phyloP scores from a whole-genome alignment of 2,113 vertebrate species.

The Tamias sibiricus region DNA sequence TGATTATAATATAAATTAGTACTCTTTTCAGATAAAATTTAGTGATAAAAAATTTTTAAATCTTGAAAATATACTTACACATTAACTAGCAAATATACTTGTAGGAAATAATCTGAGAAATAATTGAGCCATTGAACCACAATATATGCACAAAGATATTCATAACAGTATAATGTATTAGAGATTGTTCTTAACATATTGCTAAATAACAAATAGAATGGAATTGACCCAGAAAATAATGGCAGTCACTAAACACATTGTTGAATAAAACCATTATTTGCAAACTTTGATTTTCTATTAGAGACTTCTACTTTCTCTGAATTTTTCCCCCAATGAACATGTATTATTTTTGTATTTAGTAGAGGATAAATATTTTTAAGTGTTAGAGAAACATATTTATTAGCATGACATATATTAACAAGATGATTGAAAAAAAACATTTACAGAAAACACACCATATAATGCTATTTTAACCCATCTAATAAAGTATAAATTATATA shows the following conservation, averaged over 20 bases:
- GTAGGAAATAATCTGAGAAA: conserved; percentile 5
- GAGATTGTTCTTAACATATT: neutral
- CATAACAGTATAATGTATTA: neutral
- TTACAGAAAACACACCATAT: neutral
- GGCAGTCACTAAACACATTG: neutral
- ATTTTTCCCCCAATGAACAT: neutral
- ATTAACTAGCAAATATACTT: conserved; percentile 20
- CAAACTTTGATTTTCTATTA: conserved; percentile 28
- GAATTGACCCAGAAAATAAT: neutral
- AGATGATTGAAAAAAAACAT: neutral
- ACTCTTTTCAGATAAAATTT: neutral
- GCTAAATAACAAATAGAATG: conserved; percentile 33
- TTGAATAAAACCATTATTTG: conserved; percentile 8
- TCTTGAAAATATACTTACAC: neutral
- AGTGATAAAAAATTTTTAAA: neutral
- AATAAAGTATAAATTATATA: neutral
- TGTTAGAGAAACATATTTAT: neutral
- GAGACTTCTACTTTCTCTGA: neutral
- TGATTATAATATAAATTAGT: neutral
- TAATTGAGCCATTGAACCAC: neutral
- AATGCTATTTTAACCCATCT: neutral
- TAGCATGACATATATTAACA: conserved; percentile 19
- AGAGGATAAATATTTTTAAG: conserved; percentile 18
- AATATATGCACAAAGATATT: neutral
- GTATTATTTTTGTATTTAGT: neutral